Percentiles rank a stretch among this genome's conserved stretches.
Conservation (phyloP, 2,113 vertebrate species). For the Fukomys damarensis region DNA sequence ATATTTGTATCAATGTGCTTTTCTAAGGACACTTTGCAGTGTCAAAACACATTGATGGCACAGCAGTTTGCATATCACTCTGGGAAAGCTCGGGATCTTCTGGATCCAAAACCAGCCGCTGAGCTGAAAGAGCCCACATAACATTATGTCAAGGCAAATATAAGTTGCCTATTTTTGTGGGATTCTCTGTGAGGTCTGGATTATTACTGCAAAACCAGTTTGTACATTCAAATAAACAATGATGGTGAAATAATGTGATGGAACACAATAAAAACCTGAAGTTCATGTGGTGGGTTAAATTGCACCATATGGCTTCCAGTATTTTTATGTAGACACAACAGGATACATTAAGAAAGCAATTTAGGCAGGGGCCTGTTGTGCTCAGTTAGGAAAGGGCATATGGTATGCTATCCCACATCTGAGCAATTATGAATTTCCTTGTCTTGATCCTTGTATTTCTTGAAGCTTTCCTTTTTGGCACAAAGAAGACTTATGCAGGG, state of each 20-base stretch:
- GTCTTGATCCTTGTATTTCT: conserved; percentile 16
- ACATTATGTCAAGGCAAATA: not conserved
- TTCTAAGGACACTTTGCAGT: not conserved
- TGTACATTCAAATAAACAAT: conserved; percentile 55
- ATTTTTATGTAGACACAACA: conserved; percentile 54
- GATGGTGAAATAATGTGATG: conserved; percentile 64
- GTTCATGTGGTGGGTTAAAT: conserved; percentile 58
- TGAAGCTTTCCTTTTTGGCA: conserved; percentile 29
- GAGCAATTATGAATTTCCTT: conserved; percentile 65
- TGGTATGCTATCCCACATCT: conserved; percentile 48
- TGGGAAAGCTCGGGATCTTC: not conserved
- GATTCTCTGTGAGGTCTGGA: conserved; percentile 14
- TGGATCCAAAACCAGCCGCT: not conserved
- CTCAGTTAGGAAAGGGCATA: conserved; percentile 54
- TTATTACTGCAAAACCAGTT: conserved; percentile 32
- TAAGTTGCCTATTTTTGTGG: not conserved
- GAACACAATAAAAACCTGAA: conserved; percentile 61
- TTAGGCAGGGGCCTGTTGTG: conserved; percentile 50
- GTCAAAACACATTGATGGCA: not conserved
- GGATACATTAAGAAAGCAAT: conserved; percentile 48
- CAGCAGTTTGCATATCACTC: not conserved
- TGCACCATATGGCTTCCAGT: conserved; percentile 61
- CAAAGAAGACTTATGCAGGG: not conserved
- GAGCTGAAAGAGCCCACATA: not conserved
- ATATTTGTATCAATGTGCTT: not conserved